These are phyloP conservation scores for Muscina levida DNA, from an alignment of 2,888 invertebrate species.

Conservation along the genomic window DNA sequence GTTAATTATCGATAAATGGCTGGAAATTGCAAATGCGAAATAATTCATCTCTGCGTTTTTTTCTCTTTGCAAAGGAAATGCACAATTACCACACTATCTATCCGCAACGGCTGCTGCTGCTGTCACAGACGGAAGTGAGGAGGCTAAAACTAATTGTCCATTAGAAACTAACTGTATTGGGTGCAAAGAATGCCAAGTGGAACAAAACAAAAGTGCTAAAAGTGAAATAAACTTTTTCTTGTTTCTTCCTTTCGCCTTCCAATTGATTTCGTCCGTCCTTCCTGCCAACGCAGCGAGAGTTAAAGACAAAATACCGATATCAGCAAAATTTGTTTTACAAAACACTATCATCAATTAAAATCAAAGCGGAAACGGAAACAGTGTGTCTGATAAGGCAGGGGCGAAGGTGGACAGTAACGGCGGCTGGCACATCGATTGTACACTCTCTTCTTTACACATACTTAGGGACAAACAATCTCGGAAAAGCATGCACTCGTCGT, in stretches of 20 bases:
- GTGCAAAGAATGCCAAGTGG: background rate
- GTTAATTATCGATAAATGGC: background rate
- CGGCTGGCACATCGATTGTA: no score
- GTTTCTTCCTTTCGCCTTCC: background rate
- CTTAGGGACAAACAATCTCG: no score
- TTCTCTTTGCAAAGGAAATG: slow-evolving; percentile 39
- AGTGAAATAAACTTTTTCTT: background rate
- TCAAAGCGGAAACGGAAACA: slow-evolving; percentile 40
- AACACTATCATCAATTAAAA: slow-evolving; percentile 33
- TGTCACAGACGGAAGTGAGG: background rate
- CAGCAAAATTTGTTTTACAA: slow-evolving; percentile 35
- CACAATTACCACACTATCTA: slow-evolving; percentile 21
- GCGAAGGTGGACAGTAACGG: no score
- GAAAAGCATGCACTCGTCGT: no score
- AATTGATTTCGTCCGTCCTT: background rate
- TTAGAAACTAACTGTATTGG: background rate
- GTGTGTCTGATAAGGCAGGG: background rate
- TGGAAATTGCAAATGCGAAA: background rate
- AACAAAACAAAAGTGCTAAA: background rate
- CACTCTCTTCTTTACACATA: no score
- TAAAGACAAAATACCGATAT: slow-evolving; percentile 25
- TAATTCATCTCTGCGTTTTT: no score
- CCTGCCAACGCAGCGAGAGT: background rate
- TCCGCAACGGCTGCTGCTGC: background rate
- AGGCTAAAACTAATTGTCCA: slow-evolving; percentile 21